Evolutionary conservation across 2,797 vertebrate genomes (phyloP).

Genomic region (Gambusia yucatana): DNA sequence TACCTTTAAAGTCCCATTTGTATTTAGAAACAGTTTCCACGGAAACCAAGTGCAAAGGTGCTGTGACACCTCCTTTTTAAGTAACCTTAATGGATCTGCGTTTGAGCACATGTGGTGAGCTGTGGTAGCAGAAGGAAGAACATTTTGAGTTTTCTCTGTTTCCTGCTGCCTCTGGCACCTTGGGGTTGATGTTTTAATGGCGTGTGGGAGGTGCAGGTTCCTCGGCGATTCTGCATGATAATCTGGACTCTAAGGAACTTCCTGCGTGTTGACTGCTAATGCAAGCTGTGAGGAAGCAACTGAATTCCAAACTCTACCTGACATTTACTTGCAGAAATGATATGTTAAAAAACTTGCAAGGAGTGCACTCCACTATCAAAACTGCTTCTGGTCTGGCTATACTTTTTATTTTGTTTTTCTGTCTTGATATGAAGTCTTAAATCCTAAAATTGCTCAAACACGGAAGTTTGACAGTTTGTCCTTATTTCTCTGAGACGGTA

Average conservation of each 20-base stretch:
- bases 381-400: no score
- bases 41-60: conserved; percentile 30
- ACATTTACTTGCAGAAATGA: conserved; percentile 22
- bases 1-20: conserved; percentile 20
- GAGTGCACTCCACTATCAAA: background rate
- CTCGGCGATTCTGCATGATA: conserved; percentile 61
- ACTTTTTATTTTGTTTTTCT: background rate
- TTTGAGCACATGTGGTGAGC: conserved; percentile 45
- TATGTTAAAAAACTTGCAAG: conserved; percentile 2
- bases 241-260: conserved; percentile 53
- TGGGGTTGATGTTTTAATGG: conserved; percentile 65
- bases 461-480: background rate
- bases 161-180: conserved; percentile 42
- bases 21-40: conserved; percentile 41
- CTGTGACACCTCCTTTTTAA: conserved; percentile 19
- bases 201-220: conserved; percentile 54
- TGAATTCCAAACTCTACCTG: conserved; percentile 36
- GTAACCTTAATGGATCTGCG: conserved; percentile 32
- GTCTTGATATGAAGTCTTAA: background rate
- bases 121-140: conserved; percentile 19
- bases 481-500: background rate
- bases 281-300: conserved; percentile 27
- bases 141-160: conserved; percentile 36
- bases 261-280: conserved; percentile 61
- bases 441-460: background rate